Evolutionary conservation across 2,113 vertebrate species (phyloP), one percentile per base, ranked within the genome.

Genomic region (Brevimyrus niger): DNA sequence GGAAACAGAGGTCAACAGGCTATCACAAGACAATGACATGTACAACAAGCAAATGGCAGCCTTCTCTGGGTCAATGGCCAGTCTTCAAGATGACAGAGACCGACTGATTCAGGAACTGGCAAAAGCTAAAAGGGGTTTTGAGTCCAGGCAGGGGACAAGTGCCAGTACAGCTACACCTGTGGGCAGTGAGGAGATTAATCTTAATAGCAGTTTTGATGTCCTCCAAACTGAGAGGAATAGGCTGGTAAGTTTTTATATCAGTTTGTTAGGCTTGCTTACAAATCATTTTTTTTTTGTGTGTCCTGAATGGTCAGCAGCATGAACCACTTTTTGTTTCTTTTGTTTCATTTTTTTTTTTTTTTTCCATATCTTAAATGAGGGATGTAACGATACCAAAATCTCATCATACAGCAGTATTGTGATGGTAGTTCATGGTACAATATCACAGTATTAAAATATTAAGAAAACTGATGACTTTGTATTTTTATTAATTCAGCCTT

Each of bases 61-160:
- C 0, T 98, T 98, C 94, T 96, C 97, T 92, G 97, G 95, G 82
- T 96, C 97, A 46, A 97, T 98, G 97, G 96, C 96, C 92, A 97
- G 97, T 88, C 96, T 98, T 53, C 97, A 98, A 85, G 94, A 96
- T 76, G 97, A 98, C 69, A 94, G 97, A 55, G 97, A 97, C 92
- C 91, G 96, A 90, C 91, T 97, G 93, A 91, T 97, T 89, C 96
- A 96, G 55, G 94, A 97, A 10, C 93, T 98, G 90, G 87, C 92
- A 47, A 92, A 88, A 10, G 92, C 94, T 93, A 96, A 94, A 91
- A 92, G 94, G 92, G 94, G 65, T 90, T 89, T 93, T 50, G 96
- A 95, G 90, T 90, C 91, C 90, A 94, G 91, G 46, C 94, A 94
- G 88, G 93, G 92, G 89, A 90, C 91, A n/a, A 90, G 92, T 92